A percentile compares a stretch with the other conserved stretches of the same genome.
These are phyloP conservation scores for Drosophila sordidula DNA, from an alignment of 2,888 invertebrate species.

Conservation along the genomic window DNA sequence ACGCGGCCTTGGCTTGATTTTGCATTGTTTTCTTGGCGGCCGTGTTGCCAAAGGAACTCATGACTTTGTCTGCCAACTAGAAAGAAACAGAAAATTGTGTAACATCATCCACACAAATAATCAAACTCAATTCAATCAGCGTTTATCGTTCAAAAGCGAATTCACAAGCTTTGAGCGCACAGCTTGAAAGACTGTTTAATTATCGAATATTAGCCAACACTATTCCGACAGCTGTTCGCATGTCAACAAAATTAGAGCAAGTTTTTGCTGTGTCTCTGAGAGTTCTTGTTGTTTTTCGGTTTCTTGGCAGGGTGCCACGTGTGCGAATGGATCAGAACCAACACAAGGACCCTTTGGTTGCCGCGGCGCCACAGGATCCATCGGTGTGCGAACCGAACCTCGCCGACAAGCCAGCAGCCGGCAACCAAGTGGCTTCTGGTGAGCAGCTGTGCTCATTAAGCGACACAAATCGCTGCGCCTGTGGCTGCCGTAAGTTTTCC, in stretches of 20 bases:
- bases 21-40: neutral
- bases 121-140: neutral
- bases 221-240: constrained; percentile 34
- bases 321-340: constrained; percentile 19
- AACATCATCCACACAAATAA: neutral
- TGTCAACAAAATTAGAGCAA: constrained; percentile 6
- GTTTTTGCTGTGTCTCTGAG: neutral
- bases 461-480: constrained; percentile 31
- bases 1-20: constrained; percentile 29
- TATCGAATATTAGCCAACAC: constrained; percentile 35
- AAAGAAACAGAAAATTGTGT: neutral
- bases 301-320: neutral
- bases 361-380: neutral
- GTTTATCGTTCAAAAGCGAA: constrained; percentile 16
- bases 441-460: constrained; percentile 40
- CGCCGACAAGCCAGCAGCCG: constrained; percentile 2
- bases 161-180: neutral
- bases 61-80: neutral
- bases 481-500: constrained; percentile 51
- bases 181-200: neutral
- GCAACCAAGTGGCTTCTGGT: constrained; percentile 1
- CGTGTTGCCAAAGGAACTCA: constrained; percentile 21
- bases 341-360: neutral
- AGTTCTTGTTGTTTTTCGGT: neutral
- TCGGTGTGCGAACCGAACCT: neutral